Evolutionary conservation across 2,888 invertebrate genomes (phyloP).

Genomic region (Erpobdella octoculata): DNA sequence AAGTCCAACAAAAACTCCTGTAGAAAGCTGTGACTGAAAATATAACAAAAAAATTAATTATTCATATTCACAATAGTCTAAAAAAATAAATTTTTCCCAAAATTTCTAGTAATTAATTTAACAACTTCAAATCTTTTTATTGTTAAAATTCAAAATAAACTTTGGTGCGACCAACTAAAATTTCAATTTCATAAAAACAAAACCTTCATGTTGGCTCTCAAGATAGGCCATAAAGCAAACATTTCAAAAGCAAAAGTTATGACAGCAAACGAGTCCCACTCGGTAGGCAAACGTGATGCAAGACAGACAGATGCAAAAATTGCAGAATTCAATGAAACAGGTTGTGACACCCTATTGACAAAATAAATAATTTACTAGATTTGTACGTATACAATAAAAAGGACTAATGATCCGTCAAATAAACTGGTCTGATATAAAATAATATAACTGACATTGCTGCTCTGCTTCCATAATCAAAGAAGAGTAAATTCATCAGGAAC

Average conservation of each 20-base stretch:
- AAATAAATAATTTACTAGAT: neutral
- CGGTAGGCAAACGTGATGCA: slow-evolving; percentile 77
- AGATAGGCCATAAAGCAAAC: slow-evolving; percentile 79
- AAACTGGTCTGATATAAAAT: too few relatives aligned
- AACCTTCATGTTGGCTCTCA: slow-evolving; percentile 61
- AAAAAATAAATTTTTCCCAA: too few relatives aligned
- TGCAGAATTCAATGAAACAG: slow-evolving; percentile 84
- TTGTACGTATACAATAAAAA: too few relatives aligned
- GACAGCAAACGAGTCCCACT: slow-evolving; percentile 72
- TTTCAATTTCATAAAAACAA: neutral
- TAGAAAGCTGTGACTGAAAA: neutral
- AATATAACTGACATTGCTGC: slow-evolving; percentile 62
- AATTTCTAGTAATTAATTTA: too few relatives aligned
- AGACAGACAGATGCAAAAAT: slow-evolving; percentile 90
- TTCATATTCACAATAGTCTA: neutral
- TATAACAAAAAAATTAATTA: neutral
- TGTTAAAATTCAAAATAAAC: too few relatives aligned
- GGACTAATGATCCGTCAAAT: too few relatives aligned
- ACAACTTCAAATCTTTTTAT: too few relatives aligned
- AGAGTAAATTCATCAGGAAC: slow-evolving; percentile 77
- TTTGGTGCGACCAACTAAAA: too few relatives aligned
- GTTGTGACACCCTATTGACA: slow-evolving; percentile 68
- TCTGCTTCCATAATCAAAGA: slow-evolving; percentile 81
- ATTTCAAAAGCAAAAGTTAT: slow-evolving; percentile 78
- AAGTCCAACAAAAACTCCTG: slow-evolving; percentile 34